Evolutionary conservation across 2,113 vertebrate species (phyloP).

Genomic region (Desmodus rotundus): DNA sequence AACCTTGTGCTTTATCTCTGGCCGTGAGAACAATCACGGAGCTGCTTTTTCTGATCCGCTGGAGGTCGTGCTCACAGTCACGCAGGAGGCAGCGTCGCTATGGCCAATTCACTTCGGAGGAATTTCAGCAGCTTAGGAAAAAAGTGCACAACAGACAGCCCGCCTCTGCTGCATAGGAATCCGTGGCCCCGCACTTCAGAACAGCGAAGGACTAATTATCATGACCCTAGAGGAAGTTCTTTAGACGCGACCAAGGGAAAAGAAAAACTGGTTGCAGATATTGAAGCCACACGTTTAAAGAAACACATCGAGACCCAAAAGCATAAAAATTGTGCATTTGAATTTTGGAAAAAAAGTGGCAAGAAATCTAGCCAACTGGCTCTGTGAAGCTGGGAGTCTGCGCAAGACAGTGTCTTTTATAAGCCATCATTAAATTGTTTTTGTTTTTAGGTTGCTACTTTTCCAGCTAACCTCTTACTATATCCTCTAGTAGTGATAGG

Average conservation of each 20-base stretch:
- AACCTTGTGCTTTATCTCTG: conserved; percentile 81
- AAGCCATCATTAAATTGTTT: conserved; percentile 73
- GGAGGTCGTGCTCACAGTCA: conserved; percentile 63
- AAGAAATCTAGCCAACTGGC: conserved; percentile 74
- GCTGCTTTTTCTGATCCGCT: conserved; percentile 53
- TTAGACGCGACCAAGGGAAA: conserved; percentile 63
- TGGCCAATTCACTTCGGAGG: conserved; percentile 59
- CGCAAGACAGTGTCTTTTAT: conserved; percentile 75
- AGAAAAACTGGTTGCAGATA: conserved; percentile 66
- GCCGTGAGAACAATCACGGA: conserved; percentile 70
- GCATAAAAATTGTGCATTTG: conserved; percentile 72
- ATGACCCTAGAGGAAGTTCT: conserved; percentile 34
- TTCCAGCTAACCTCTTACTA: conserved; percentile 48
- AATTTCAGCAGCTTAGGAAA: conserved; percentile 75
- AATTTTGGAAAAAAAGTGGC: conserved; percentile 76
- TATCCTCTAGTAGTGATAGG: conserved; percentile 49
- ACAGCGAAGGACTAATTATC: neutral
- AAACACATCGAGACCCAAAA: conserved; percentile 34
- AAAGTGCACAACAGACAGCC: conserved; percentile 69
- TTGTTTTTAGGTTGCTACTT: conserved; percentile 41
- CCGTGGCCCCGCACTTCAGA: conserved; percentile 47
- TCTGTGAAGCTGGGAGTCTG: conserved; percentile 76
- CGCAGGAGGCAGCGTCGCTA: conserved; percentile 58
- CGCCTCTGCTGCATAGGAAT: conserved; percentile 66
- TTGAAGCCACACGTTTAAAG: conserved; percentile 72